phyloP scores from a whole-genome alignment of 1,140 invertebrate species.

The Cataglyphis hispanica region DNA sequence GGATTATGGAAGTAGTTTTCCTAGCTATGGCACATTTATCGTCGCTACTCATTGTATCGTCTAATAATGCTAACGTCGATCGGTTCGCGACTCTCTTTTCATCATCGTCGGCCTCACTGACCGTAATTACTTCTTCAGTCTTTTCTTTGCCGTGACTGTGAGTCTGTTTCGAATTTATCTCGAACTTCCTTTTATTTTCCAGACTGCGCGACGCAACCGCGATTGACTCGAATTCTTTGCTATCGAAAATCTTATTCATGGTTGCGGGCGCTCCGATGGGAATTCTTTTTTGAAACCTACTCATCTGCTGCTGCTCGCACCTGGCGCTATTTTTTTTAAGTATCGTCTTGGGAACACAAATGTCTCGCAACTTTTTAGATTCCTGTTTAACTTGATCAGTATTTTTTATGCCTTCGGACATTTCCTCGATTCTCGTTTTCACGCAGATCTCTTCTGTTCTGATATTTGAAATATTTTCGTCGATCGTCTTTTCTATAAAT shows the following conservation, averaged over 20 bases:
- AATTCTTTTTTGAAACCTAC: constrained; percentile 37
- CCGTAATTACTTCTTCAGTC: constrained; percentile 75
- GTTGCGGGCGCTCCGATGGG: constrained; percentile 32
- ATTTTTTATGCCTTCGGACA: background rate
- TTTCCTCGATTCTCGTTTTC: background rate
- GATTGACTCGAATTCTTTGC: constrained; percentile 23
- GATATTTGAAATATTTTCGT: background rate
- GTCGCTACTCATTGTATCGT: constrained; percentile 62
- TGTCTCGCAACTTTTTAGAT: constrained; percentile 19
- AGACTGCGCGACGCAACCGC: background rate
- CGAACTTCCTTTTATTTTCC: background rate
- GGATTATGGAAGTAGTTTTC: constrained; percentile 72
- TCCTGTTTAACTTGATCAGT: background rate
- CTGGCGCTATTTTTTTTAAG: constrained; percentile 20
- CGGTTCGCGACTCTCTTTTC: constrained; percentile 19
- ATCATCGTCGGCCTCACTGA: background rate
- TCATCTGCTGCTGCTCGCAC: background rate
- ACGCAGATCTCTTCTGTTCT: background rate
- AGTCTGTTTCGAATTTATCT: background rate
- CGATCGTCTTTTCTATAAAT: background rate
- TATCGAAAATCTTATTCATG: constrained; percentile 56
- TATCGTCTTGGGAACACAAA: constrained; percentile 27
- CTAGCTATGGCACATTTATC: constrained; percentile 84
- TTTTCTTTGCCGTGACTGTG: constrained; percentile 69
- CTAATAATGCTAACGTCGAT: constrained; percentile 51